These are phyloP conservation scores for Odontophorus gujanensis DNA, from an alignment of 2,113 vertebrate genomes.

Conservation along the genomic window DNA sequence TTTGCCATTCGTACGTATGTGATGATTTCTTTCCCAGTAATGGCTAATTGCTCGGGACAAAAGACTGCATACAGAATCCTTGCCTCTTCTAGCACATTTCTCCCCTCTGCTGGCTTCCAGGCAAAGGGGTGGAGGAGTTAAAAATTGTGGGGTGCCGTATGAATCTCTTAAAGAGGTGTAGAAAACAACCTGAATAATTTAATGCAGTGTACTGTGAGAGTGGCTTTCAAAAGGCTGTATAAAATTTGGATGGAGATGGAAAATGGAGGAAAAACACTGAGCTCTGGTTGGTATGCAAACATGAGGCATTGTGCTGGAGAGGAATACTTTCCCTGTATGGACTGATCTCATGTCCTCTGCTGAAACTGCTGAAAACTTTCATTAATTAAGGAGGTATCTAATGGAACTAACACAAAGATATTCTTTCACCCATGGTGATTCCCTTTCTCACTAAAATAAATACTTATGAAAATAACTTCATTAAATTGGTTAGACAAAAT, in stretches of 20 bases:
- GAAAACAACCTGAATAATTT: background rate
- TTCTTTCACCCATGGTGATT: background rate
- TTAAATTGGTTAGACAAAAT: background rate
- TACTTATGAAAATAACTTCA: background rate
- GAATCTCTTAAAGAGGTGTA: background rate
- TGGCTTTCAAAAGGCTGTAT: background rate
- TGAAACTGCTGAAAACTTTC: background rate
- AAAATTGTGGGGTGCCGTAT: background rate
- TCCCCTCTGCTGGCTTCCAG: background rate
- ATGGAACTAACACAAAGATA: background rate
- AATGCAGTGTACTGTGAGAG: background rate
- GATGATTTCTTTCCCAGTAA: slow-evolving; percentile 16
- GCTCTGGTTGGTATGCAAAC: background rate
- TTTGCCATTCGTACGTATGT: background rate
- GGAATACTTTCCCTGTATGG: background rate
- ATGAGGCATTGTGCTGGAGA: background rate
- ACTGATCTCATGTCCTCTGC: background rate
- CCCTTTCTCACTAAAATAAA: background rate
- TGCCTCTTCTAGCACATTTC: background rate
- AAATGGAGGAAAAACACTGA: background rate
- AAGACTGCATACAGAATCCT: background rate
- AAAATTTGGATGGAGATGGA: background rate
- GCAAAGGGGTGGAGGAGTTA: fast-evolving
- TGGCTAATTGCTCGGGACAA: slow-evolving; percentile 2
- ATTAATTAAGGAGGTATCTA: background rate